phyloP scores from a whole-genome alignment of 1,140 invertebrate species.

The Phthorimaea operculella region DNA sequence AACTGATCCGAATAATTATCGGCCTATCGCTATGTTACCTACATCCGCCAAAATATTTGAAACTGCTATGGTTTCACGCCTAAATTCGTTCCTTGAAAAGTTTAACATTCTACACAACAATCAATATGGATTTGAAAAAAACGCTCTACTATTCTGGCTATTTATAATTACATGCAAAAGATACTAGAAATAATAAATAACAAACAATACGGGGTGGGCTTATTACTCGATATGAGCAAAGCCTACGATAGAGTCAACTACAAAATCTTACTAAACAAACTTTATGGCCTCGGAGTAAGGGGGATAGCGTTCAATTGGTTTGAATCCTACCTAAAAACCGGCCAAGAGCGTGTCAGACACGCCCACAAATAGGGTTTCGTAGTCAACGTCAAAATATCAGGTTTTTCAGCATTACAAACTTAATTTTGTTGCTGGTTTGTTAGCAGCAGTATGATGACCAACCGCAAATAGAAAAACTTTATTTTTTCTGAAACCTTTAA shows the following conservation, averaged over 20 bases:
- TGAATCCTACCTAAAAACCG: conserved; percentile 6
- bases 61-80: neutral
- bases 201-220: neutral
- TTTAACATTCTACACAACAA: neutral
- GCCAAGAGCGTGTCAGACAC: too few relatives aligned
- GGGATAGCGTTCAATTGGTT: conserved; percentile 6
- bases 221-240: conserved; percentile 9
- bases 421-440: too few relatives aligned
- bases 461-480: too few relatives aligned
- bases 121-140: conserved; percentile 9
- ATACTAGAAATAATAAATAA: conserved; percentile 1
- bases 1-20: conserved; percentile 3
- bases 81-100: conserved; percentile 7
- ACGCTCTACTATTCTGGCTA: conserved; percentile 2
- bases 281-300: conserved; percentile 4
- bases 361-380: too few relatives aligned
- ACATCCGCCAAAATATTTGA: conserved; percentile 8
- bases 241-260: conserved; percentile 5
- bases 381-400: too few relatives aligned
- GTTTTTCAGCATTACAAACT: too few relatives aligned
- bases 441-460: too few relatives aligned
- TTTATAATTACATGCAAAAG: conserved; percentile 1
- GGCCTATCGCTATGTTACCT: conserved; percentile 5
- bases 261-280: conserved; percentile 5
- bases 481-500: too few relatives aligned